Evolutionary conservation across 2,797 vertebrate species (phyloP), one percentile per base, ranked within the genome.

Genomic region (Brachyalestes nurse): DNA sequence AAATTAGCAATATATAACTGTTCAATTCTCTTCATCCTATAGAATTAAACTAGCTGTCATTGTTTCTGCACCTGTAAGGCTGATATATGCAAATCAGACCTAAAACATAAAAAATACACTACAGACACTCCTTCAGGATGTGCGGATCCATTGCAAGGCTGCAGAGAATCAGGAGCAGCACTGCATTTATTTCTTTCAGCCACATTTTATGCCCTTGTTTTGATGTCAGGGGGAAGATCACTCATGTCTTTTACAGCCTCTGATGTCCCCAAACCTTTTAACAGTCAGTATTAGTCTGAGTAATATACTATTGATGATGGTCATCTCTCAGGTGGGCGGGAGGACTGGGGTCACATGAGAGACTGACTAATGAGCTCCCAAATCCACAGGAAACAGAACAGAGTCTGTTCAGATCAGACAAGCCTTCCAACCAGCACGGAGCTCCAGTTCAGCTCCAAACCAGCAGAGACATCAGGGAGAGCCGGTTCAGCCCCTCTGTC

Each of bases 331-430:
- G 82, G 85, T 75, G 83, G 80, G 82, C 76, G 21, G 74, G 34
- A 83, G 71, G 64, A 78, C 86, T 66, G 65, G 58, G 75, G 71
- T 58, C 34, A 61, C 72, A 79, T 80, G 51, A 78, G 53, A 77
- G 73, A 58, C 10, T 25, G 40, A 77, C 62, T 64, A 76, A 74
- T 83, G 73, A 45, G 81, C 83, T 80, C 76, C 82, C 82, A 86
- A 89, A 87, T 86, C 88, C 88, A 82, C 84, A 88, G 85, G 89
- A 91, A 89, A 91, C 82, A 83, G 28, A 79, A 72, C 57, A 69
- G 55, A 85, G 77, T 86, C 81, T 76, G 72, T 86, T 86, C 70
- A 49, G 57, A 82, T 81, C 82, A 77, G 65, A 64, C 77, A 82
- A 85, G 49, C 58, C 17, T 70, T 77, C 49, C 62, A 71, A 70